A percentile compares a stretch with the other conserved stretches of the same genome.
Evolutionary conservation across 2,888 invertebrate species (phyloP).

Genomic region (Abrostola tripartita): DNA sequence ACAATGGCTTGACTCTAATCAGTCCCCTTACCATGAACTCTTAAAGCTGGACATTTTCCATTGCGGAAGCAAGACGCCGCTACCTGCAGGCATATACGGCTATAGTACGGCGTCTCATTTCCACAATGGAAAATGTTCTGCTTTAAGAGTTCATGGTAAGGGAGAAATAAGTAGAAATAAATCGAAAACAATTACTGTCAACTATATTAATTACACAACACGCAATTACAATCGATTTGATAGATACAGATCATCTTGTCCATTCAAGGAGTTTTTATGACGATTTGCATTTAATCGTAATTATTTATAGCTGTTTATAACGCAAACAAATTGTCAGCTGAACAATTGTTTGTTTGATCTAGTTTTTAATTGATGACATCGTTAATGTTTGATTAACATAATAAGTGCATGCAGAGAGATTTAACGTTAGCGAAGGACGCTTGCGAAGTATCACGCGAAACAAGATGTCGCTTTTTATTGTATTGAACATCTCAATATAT

Average conservation of each 20-base stretch:
- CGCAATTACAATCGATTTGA: conserved; percentile 31
- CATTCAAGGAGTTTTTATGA: conserved; percentile 9
- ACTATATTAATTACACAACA: conserved; percentile 32
- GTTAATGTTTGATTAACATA: conserved; percentile 25
- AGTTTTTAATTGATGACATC: conserved; percentile 22
- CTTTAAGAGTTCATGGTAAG: too few relatives aligned
- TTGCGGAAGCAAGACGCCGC: too few relatives aligned
- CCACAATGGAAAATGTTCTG: too few relatives aligned
- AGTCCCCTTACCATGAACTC: too few relatives aligned
- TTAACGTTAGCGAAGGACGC: conserved; percentile 16
- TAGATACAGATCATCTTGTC: conserved; percentile 22
- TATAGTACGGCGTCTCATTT: too few relatives aligned
- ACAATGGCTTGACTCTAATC: neutral
- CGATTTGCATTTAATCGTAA: conserved; percentile 18
- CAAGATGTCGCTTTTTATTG: too few relatives aligned
- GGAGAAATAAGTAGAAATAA: conserved; percentile 27
- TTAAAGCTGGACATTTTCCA: too few relatives aligned
- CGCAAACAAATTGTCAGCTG: conserved; percentile 19
- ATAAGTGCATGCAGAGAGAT: conserved; percentile 8
- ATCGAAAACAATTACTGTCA: conserved; percentile 43
- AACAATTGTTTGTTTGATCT: conserved; percentile 28
- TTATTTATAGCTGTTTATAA: conserved; percentile 2
- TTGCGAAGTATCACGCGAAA: too few relatives aligned
- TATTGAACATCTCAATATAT: too few relatives aligned
- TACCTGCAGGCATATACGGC: too few relatives aligned